phyloP scores from a whole-genome alignment of 2,888 invertebrate species.

The Ectemnius lituratus region DNA sequence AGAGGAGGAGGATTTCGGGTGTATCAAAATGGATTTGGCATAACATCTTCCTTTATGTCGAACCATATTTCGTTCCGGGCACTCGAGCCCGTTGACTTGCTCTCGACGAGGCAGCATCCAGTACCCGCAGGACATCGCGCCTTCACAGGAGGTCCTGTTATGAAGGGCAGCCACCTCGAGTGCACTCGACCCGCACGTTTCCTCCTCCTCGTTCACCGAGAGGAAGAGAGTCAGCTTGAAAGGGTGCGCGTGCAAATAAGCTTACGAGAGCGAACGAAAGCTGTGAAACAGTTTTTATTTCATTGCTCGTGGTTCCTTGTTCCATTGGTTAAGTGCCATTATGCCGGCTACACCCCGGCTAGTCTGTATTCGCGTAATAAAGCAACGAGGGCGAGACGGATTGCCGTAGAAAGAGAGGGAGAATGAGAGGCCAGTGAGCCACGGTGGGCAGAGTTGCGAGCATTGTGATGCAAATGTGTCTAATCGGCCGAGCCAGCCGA shows the following conservation, averaged over 20 bases:
- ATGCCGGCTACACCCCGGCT: constrained; percentile 68
- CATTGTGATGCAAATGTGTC: constrained; percentile 77
- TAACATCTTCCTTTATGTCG: no score
- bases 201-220: constrained; percentile 3
- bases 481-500: constrained; percentile 76
- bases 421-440: constrained; percentile 32
- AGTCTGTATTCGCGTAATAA: constrained; percentile 67
- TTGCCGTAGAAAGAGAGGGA: constrained; percentile 38
- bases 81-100: constrained; percentile 32
- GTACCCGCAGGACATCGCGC: constrained; percentile 43
- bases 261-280: constrained; percentile 58
- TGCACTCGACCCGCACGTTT: constrained; percentile 20
- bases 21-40: no score
- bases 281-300: constrained; percentile 66
- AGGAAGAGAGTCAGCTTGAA: constrained; percentile 48
- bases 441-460: constrained; percentile 54
- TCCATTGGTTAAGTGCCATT: constrained; percentile 70
- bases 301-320: constrained; percentile 32
- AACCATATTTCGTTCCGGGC: no score
- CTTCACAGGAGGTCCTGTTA: constrained; percentile 8
- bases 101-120: constrained; percentile 20
- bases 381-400: constrained; percentile 47
- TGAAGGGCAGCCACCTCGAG: constrained; percentile 22
- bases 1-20: no score
- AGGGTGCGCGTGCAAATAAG: constrained; percentile 58